These are phyloP conservation scores for Brotogeris chrysoptera DNA, from an alignment of 2,797 vertebrate species.

Conservation along the genomic window DNA sequence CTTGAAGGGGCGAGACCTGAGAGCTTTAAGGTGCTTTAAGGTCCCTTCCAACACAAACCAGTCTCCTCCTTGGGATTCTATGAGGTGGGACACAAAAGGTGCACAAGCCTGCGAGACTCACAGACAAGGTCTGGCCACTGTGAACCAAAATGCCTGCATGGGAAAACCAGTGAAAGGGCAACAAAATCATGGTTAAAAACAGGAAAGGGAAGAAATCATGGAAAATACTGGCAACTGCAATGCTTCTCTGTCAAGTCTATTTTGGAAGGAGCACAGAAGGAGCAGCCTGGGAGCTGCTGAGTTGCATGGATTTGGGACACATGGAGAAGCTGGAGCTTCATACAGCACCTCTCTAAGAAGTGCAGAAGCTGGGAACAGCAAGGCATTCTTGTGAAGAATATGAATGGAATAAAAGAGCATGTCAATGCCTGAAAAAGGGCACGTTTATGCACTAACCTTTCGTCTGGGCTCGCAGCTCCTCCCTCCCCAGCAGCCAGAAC, in stretches of 20 bases:
- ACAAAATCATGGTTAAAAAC: background rate
- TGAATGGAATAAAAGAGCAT: background rate
- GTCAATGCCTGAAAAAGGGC: background rate
- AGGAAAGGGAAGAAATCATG: background rate
- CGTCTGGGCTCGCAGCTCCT: background rate
- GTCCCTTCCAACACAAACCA: background rate
- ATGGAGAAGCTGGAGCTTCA: background rate
- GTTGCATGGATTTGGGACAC: rapidly evolving
- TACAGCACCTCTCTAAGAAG: background rate
- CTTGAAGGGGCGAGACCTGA: background rate
- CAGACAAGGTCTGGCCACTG: rapidly evolving
- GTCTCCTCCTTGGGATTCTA: background rate
- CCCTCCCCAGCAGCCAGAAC: background rate
- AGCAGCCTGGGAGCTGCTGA: background rate
- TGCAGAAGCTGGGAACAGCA: background rate
- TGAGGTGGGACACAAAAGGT: background rate
- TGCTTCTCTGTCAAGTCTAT: background rate
- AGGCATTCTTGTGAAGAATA: background rate
- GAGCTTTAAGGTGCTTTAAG: background rate
- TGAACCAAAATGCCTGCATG: background rate
- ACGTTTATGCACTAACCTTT: background rate
- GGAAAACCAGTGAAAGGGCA: background rate
- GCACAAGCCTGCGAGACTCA: background rate
- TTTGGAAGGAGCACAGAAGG: background rate
- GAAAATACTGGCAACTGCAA: background rate